phyloP scores from a whole-genome alignment of 2,797 vertebrate species.

The Poliocrania exsul region DNA sequence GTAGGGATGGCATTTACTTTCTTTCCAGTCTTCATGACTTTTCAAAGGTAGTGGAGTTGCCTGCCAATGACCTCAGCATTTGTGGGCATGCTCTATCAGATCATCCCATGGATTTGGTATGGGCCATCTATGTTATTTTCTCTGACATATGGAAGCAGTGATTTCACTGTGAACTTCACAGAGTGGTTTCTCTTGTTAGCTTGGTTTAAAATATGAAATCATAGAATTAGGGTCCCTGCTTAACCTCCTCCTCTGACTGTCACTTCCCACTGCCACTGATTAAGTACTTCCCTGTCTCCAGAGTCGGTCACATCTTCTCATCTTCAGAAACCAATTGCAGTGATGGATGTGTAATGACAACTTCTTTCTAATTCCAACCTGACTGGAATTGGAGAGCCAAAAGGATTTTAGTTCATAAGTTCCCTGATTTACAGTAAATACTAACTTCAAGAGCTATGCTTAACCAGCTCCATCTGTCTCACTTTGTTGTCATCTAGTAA shows the following conservation, averaged over 20 bases:
- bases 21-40: background rate
- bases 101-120: background rate
- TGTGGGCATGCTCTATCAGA: background rate
- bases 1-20: background rate
- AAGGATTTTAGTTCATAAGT: background rate
- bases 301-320: background rate
- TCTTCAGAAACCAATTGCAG: background rate
- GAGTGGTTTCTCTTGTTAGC: background rate
- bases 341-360: background rate
- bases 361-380: background rate
- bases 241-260: background rate
- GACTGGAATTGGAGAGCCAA: background rate
- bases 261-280: background rate
- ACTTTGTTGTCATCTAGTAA: background rate
- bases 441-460: background rate
- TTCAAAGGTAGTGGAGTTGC: background rate
- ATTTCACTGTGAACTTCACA: background rate
- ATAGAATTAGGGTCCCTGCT: background rate
- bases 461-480: background rate
- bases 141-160: background rate
- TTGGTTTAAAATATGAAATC: background rate
- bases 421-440: background rate
- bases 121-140: background rate
- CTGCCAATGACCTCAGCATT: background rate
- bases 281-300: background rate